Evolutionary conservation across 2,113 vertebrate genomes (phyloP).

Genomic region (Podarcis muralis): DNA sequence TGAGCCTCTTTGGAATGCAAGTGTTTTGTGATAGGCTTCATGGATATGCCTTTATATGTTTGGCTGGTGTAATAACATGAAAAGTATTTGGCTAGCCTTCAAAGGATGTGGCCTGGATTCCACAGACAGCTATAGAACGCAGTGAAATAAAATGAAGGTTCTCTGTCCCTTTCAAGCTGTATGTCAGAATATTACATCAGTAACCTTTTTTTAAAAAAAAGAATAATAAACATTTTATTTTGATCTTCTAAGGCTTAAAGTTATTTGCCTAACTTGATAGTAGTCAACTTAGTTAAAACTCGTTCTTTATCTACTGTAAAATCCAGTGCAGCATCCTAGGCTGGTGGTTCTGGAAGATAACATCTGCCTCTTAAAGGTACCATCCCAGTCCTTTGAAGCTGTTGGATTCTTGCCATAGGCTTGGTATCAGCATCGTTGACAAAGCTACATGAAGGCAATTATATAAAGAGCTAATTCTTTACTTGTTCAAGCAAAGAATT

Average conservation of each 20-base stretch:
- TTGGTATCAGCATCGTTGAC: not conserved
- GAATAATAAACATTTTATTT: constrained; percentile 62
- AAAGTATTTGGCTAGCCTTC: constrained; percentile 47
- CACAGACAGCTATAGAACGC: constrained; percentile 17
- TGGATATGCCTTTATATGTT: constrained; percentile 27
- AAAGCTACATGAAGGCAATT: not conserved
- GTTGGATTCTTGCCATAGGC: not conserved
- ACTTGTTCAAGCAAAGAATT: not conserved
- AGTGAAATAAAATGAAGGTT: constrained; percentile 44
- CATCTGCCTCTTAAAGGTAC: not conserved
- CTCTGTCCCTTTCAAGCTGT: constrained; percentile 38
- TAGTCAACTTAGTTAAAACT: not conserved
- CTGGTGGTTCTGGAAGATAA: constrained; percentile 47
- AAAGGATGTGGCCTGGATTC: constrained; percentile 44
- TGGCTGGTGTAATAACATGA: not conserved
- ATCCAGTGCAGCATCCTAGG: constrained; percentile 29
- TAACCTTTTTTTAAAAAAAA: constrained; percentile 26
- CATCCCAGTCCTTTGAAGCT: not conserved
- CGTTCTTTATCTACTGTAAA: constrained; percentile 10
- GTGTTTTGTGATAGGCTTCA: constrained; percentile 23
- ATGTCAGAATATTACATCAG: constrained; percentile 60
- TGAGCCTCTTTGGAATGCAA: constrained; percentile 11
- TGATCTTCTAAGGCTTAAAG: constrained; percentile 60
- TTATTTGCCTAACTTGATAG: constrained; percentile 23
- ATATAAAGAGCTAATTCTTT: not conserved